phyloP scores from a whole-genome alignment of 2,888 invertebrate species.

The Synergus gifuensis region DNA sequence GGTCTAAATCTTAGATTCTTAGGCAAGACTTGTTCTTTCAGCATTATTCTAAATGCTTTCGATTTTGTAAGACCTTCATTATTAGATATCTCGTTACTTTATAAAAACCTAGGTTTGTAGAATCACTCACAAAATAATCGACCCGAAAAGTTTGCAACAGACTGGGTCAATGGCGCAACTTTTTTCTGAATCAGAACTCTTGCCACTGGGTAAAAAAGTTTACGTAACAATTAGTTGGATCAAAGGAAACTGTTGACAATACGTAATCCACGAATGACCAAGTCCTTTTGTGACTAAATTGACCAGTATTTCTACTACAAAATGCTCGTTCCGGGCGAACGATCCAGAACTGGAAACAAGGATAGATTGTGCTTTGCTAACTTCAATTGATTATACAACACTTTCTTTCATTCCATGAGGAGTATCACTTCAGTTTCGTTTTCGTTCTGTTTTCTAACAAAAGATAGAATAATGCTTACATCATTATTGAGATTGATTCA shows the following conservation, averaged over 20 bases:
- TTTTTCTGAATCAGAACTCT: neutral
- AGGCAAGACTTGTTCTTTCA: neutral
- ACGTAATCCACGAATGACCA: conserved; percentile 12
- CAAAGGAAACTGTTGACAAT: conserved; percentile 13
- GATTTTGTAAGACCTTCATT: neutral
- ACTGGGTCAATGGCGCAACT: conserved; percentile 14
- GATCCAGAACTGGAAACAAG: conserved; percentile 6
- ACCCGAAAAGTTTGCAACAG: neutral
- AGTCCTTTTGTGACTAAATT: conserved; percentile 10
- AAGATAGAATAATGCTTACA: neutral
- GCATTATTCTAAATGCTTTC: conserved; percentile 8
- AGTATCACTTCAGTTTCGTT: neutral
- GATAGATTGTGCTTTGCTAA: conserved; percentile 1
- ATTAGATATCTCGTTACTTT: neutral
- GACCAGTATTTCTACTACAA: conserved; percentile 1
- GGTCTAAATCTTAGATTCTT: conserved; percentile 9
- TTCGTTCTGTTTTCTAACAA: neutral
- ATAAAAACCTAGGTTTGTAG: neutral
- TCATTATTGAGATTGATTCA: neutral
- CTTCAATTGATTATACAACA: conserved; percentile 10
- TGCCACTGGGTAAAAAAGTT: conserved; percentile 17
- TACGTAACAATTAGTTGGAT: conserved; percentile 32
- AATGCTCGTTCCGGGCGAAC: conserved; percentile 15
- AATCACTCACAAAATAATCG: neutral
- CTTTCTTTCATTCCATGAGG: conserved; percentile 6